Base-by-base conservation (phyloP, 2,797 vertebrate genomes). In the Malacoraja senta region DNA sequence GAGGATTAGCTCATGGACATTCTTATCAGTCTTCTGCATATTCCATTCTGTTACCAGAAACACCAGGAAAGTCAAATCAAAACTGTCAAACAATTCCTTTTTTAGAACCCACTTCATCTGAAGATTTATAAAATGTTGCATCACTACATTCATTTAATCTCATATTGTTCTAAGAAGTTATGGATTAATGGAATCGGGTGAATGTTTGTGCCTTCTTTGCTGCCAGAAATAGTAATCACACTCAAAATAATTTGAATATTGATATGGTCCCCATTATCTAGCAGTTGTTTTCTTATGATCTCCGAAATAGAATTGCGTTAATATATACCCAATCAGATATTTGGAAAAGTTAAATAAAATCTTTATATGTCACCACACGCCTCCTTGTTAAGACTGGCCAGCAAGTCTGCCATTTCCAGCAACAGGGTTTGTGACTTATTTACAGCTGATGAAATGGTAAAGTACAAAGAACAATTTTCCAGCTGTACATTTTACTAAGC, bases 241-340 rank as follows among this genome's bases (percentile, higher is more conserved):
- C 71, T 26, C 68, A 63, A n/a, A 29, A 93, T 93, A 72, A 90
- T 93, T 91, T 93, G 35, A 13, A 8, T 93, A 63, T 91, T 94
- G 90, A 93, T 90, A 93, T 93, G 93, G 44, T 93, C 79, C 63
- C 17, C 77, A 94, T 93, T 94, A 76, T 61, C 94, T 77, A 93
- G 94, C 93, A 94, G 29, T 94, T 96, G 95, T 96, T 97, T 95
- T 96, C 94, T 94, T 81, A 96, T 94, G 88, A 94, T 95, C 95
- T 95, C 96, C 94, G 94, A 96, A 97, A 96, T 95, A 94, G 93
- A 44, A 94, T 94, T 96, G 95, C 96, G 95, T 65, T 32, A 17
- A 95, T n/a, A 95, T 95, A 95, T 95, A 96, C 95, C 94, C 93
- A 95, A 95, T 95, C 95, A 95, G 95, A 95, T 95, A 95, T 96